Conservation (phyloP, 2,113 vertebrate species). For the Panthera tigris region DNA sequence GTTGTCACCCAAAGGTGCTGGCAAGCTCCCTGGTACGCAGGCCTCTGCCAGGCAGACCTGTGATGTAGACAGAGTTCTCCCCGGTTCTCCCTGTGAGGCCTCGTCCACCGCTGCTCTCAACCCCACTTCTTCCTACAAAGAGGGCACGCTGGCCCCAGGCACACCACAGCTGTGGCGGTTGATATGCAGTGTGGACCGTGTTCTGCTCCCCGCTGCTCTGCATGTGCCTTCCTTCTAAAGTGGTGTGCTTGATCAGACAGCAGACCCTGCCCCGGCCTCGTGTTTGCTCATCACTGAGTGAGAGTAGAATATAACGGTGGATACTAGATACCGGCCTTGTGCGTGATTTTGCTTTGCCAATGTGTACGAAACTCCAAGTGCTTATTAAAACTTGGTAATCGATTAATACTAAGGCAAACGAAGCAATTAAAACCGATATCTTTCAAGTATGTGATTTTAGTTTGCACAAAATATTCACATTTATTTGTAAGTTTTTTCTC, state of each 20-base stretch:
- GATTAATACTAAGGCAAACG: background rate
- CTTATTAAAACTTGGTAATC: background rate
- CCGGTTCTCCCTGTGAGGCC: background rate
- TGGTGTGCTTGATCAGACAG: too few species aligned
- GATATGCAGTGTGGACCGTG: background rate
- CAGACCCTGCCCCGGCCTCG: background rate
- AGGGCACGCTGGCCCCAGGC: background rate
- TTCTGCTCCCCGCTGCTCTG: background rate
- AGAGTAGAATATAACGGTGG: background rate
- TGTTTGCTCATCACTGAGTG: background rate
- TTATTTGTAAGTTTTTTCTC: slow-evolving; percentile 3
- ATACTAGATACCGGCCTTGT: background rate
- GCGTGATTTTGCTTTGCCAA: background rate
- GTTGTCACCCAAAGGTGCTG: background rate
- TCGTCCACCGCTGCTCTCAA: background rate
- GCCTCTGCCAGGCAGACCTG: background rate
- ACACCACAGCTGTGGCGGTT: background rate
- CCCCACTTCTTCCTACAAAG: background rate
- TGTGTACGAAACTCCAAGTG: background rate
- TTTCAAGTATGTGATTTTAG: background rate
- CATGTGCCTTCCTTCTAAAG: background rate
- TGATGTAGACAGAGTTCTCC: background rate
- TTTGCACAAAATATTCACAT: background rate
- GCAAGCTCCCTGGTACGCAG: background rate
- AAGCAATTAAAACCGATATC: background rate